These are phyloP conservation scores for Chauna torquata DNA, from an alignment of 2,113 vertebrate species.

Conservation along the genomic window DNA sequence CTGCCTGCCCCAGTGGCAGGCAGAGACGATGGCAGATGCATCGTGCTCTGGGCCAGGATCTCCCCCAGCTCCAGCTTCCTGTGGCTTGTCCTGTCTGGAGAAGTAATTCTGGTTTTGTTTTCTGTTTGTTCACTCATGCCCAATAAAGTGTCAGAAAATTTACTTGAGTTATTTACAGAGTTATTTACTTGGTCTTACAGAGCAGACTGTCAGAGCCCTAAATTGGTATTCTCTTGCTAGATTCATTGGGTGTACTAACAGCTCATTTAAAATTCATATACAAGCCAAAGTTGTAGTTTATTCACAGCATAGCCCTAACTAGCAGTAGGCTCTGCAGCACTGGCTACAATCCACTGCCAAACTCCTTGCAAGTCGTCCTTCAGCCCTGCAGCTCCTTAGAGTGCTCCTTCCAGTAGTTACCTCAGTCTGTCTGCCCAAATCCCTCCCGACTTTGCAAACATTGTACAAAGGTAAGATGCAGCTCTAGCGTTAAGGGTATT, in stretches of 20 bases:
- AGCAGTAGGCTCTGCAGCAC: neutral
- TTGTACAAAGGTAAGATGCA: neutral
- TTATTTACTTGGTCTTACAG: neutral
- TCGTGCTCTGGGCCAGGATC: fast-evolving
- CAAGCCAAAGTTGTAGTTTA: neutral
- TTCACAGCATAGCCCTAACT: neutral
- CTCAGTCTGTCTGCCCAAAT: neutral
- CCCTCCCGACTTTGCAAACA: neutral
- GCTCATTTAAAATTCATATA: neutral
- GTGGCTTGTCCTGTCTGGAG: fast-evolving
- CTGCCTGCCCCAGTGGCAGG: neutral
- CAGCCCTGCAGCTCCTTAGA: neutral
- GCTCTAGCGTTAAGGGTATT: neutral
- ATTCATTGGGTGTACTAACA: neutral
- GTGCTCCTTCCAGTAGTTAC: neutral
- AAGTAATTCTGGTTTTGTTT: neutral
- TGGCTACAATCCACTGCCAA: neutral
- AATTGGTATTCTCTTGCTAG: neutral
- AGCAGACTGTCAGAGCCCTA: neutral
- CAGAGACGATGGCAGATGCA: neutral
- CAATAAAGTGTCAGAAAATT: neutral
- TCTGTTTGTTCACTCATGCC: neutral
- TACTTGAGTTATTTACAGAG: conserved; percentile 6
- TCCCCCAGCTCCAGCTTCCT: neutral
- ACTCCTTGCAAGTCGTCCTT: neutral